Evolutionary conservation across 2,113 vertebrate species (phyloP).

Genomic region (Leiothrix lutea): DNA sequence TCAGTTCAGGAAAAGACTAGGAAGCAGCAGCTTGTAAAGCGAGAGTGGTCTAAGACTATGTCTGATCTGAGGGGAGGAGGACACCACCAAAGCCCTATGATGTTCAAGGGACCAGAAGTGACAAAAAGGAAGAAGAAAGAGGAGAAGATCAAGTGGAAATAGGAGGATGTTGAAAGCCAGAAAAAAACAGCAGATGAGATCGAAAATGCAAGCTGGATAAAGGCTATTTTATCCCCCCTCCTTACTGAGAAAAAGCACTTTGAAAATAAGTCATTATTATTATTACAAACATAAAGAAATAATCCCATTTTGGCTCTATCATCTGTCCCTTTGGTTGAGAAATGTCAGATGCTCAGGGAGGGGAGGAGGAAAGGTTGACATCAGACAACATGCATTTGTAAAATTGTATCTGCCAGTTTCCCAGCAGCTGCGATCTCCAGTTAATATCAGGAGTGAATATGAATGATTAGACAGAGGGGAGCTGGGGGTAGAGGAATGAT

Average conservation of each 20-base stretch:
- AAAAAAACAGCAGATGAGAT: neutral
- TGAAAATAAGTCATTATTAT: conserved; percentile 43
- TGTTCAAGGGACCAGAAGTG: neutral
- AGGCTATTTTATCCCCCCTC: neutral
- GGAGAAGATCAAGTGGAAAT: neutral
- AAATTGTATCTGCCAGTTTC: conserved; percentile 48
- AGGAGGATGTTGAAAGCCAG: neutral
- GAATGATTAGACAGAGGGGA: conserved; percentile 8
- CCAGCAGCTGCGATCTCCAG: conserved; percentile 23
- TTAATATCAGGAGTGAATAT: conserved; percentile 43
- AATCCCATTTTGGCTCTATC: conserved; percentile 41
- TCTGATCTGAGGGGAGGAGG: neutral
- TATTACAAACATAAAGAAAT: conserved; percentile 24
- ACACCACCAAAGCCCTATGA: neutral
- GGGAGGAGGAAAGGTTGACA: conserved; percentile 16
- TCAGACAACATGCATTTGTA: conserved; percentile 55
- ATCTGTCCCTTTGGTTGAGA: neutral
- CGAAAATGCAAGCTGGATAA: conserved; percentile 15
- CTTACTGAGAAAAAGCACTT: conserved; percentile 22
- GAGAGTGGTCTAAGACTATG: neutral
- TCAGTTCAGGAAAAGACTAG: neutral
- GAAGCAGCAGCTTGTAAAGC: neutral
- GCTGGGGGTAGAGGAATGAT: neutral
- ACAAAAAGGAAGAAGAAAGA: neutral
- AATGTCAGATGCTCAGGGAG: conserved; percentile 12